Percentiles rank a stretch among this genome's conserved stretches.
Evolutionary conservation across 2,797 vertebrate species (phyloP).

Genomic region (Urophycis tenuis): DNA sequence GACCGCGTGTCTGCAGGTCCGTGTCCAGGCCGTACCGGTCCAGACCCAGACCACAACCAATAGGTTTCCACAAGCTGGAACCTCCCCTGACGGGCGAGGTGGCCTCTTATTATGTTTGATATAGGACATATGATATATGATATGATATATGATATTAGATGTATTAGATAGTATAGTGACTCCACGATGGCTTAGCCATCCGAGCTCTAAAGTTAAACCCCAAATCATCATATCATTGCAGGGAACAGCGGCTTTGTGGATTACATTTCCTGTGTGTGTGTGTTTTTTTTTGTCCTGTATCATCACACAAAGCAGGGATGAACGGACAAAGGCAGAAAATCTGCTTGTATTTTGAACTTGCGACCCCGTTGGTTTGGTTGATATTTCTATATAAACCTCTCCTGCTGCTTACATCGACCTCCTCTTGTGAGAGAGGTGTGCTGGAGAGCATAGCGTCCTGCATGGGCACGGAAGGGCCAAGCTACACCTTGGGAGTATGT

Average conservation of each 20-base stretch:
- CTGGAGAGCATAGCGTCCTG: background rate
- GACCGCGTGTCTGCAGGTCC: background rate
- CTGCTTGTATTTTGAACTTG: background rate
- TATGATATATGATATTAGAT: too few species aligned
- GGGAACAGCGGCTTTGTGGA: background rate
- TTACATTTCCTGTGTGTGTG: background rate
- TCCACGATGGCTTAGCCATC: background rate
- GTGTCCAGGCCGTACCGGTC: background rate
- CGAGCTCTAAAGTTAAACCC: background rate
- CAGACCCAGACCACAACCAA: background rate
- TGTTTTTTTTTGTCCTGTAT: background rate
- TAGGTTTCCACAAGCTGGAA: background rate
- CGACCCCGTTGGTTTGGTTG: background rate
- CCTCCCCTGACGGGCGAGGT: background rate
- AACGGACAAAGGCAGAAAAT: background rate
- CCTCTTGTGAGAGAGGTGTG: background rate
- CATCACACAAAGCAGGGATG: conserved; percentile 2
- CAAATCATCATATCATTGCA: background rate
- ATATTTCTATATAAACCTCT: background rate
- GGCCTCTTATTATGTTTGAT: too few species aligned
- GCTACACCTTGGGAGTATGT: background rate
- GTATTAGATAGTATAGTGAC: too few species aligned
- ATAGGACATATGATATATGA: too few species aligned
- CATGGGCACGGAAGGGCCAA: background rate
- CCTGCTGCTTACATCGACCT: background rate